phyloP scores from a whole-genome alignment of 2,797 vertebrate species.

The Bradypus variegatus region DNA sequence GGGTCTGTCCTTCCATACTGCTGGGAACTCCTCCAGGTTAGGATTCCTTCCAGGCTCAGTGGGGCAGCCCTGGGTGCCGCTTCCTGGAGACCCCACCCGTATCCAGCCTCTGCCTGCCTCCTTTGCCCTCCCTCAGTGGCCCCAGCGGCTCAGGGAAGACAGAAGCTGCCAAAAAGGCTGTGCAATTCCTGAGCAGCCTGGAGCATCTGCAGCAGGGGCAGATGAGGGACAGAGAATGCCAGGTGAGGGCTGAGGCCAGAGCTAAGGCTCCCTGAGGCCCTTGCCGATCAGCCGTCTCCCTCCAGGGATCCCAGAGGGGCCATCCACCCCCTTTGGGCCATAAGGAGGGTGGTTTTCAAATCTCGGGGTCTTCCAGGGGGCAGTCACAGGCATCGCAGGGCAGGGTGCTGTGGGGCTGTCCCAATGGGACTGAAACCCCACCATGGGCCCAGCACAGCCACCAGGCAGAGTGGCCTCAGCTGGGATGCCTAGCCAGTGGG shows the following conservation, averaged over 20 bases:
- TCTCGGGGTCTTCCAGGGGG: not conserved
- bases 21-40: not conserved
- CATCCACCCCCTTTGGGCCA: not conserved
- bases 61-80: accelerated
- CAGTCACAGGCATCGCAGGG: not conserved
- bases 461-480: no score
- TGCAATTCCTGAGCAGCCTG: constrained; percentile 82
- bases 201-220: constrained; percentile 77
- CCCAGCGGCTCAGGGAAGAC: constrained; percentile 94
- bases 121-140: constrained; percentile 73
- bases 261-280: not conserved
- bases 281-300: not conserved
- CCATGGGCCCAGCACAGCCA: not conserved
- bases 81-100: not conserved
- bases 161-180: constrained; percentile 83
- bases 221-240: constrained; percentile 69
- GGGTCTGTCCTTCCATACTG: not conserved
- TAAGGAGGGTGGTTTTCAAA: no score
- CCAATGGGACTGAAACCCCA: not conserved
- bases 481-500: not conserved
- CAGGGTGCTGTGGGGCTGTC: not conserved
- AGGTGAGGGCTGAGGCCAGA: constrained; percentile 73
- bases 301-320: not conserved
- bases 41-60: not conserved
- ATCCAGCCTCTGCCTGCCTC: not conserved